Percentiles rank a stretch among this genome's conserved stretches.
Conservation (phyloP, 1,140 invertebrate species). For the Rhagoletis zephyria region DNA sequence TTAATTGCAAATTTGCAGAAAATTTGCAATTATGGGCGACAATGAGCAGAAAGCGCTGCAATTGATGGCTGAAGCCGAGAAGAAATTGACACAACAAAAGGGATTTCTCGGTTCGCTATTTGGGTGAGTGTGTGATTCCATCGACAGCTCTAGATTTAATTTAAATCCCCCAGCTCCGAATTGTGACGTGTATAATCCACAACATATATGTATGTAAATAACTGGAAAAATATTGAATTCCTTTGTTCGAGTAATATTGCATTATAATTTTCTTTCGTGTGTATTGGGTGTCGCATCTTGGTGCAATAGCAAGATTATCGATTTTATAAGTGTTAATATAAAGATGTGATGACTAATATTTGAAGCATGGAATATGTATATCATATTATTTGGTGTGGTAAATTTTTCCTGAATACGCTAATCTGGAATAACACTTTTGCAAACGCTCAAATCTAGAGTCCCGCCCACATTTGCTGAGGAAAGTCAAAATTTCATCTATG, state of each 20-base stretch:
- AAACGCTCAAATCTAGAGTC: not conserved
- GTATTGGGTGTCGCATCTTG: not conserved
- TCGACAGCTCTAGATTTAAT: not conserved
- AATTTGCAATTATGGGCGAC: constrained; percentile 81
- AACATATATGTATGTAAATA: not conserved
- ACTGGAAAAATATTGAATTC: not conserved
- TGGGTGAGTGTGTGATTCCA: constrained; percentile 79
- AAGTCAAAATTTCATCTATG: not conserved
- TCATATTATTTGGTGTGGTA: not conserved
- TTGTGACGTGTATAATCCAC: not conserved
- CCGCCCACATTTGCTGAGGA: not conserved
- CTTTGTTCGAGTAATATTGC: constrained; percentile 2
- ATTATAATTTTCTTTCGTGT: not conserved
- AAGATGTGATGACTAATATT: constrained; percentile 16
- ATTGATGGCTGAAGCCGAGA: constrained; percentile 92
- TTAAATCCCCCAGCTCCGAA: not conserved
- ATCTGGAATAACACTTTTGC: not conserved
- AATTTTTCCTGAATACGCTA: not conserved
- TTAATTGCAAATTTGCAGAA: constrained; percentile 47
- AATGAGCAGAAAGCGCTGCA: constrained; percentile 94
- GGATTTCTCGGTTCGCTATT: constrained; percentile 92
- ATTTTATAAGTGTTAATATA: not conserved
- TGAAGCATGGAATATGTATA: not conserved
- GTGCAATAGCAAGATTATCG: constrained; percentile 18
- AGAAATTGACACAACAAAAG: constrained; percentile 89